Conservation (phyloP, 2,888 invertebrate genomes). For the Ligdia adustata region DNA sequence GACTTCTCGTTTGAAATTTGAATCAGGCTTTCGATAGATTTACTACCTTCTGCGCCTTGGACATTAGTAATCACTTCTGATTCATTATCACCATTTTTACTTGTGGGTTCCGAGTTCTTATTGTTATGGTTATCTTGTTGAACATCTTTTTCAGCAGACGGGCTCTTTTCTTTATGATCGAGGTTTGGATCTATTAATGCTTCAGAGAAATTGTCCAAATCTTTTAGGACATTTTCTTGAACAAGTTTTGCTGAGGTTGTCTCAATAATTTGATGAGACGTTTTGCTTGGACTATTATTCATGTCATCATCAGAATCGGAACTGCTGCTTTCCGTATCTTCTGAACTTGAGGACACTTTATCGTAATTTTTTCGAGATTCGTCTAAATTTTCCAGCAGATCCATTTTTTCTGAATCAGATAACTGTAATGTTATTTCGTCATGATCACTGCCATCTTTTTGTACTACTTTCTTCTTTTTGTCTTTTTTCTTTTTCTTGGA, state of each 20-base stretch:
- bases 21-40: not conserved
- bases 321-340: conserved; percentile 40
- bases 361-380: conserved; percentile 56
- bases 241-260: too few relatives aligned
- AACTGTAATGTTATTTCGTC: conserved; percentile 76
- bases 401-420: conserved; percentile 79
- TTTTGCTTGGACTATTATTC: not conserved
- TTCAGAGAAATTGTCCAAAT: too few relatives aligned
- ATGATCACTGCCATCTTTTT: conserved; percentile 63
- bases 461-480: conserved; percentile 49
- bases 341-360: conserved; percentile 38
- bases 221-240: too few relatives aligned
- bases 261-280: not conserved
- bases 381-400: conserved; percentile 72
- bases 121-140: too few relatives aligned
- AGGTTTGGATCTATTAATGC: too few relatives aligned
- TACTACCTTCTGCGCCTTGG: not conserved
- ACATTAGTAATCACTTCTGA: not conserved
- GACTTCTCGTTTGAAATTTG: not conserved
- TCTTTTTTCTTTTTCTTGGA: conserved; percentile 62
- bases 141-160: too few relatives aligned
- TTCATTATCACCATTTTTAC: not conserved
- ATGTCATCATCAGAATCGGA: conserved; percentile 42
- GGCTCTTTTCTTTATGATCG: too few relatives aligned
- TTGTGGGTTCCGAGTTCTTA: too few relatives aligned